A percentile compares a stretch with the other conserved stretches of the same genome.
phyloP scores from a whole-genome alignment of 1,140 invertebrate species.

The Danaus plexippus region DNA sequence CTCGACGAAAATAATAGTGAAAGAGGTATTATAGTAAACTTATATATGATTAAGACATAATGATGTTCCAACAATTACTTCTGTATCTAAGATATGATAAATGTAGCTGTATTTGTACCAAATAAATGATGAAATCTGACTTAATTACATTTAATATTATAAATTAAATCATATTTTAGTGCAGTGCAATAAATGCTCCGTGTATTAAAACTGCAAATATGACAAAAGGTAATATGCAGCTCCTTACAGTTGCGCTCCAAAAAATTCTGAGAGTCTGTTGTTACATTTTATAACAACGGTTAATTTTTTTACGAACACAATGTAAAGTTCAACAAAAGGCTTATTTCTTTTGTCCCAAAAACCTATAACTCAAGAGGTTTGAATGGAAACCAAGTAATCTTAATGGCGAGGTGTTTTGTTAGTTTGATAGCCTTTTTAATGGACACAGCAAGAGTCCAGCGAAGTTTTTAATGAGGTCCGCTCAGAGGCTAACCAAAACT shows the following conservation, averaged over 20 bases:
- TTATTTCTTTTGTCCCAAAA: slow-evolving; percentile 3
- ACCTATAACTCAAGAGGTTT: slow-evolving; percentile 5
- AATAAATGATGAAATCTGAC: no score
- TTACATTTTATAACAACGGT: slow-evolving; percentile 4
- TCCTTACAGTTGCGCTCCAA: slow-evolving; percentile 4
- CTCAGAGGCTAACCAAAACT: slow-evolving; percentile 18
- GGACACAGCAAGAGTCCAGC: slow-evolving; percentile 1
- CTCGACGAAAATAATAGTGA: no score
- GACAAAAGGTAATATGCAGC: no score
- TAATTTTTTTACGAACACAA: slow-evolving; percentile 9
- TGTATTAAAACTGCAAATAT: no score
- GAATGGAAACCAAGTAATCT: slow-evolving; percentile 12
- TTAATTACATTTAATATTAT: no score
- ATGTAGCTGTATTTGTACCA: no score
- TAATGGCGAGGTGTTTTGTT: slow-evolving; percentile 13
- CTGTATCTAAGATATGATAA: no score
- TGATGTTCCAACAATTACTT: no score
- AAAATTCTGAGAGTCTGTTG: slow-evolving; percentile 3
- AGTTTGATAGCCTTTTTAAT: slow-evolving; percentile 23
- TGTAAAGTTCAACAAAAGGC: slow-evolving; percentile 10
- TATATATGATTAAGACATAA: no score
- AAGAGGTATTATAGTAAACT: no score
- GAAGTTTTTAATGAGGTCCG: slow-evolving; percentile 25
- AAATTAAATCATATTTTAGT: no score
- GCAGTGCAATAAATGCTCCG: no score